phyloP scores from a whole-genome alignment of 2,888 invertebrate genomes.

The Nowickia ferox region DNA sequence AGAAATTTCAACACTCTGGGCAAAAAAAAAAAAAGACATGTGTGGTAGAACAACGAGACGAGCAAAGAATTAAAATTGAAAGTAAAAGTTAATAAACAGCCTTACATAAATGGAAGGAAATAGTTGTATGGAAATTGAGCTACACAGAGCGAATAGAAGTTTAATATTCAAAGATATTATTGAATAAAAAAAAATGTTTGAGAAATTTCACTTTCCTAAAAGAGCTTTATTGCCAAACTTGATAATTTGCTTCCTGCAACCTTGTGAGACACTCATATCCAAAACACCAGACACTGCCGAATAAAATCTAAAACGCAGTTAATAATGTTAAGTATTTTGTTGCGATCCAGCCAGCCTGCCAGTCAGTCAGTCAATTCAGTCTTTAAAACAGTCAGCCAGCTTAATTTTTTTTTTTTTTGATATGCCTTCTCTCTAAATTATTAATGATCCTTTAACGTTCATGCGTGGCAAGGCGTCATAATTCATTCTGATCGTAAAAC shows the following conservation, averaged over 20 bases:
- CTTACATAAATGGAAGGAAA: background rate
- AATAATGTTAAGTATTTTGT: background rate
- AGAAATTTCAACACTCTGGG: conserved; percentile 49
- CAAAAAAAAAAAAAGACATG: background rate
- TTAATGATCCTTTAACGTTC: conserved; percentile 82
- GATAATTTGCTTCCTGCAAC: background rate
- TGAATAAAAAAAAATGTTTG: background rate
- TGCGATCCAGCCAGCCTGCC: conserved; percentile 30
- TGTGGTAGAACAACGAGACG: background rate
- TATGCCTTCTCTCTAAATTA: conserved; percentile 73
- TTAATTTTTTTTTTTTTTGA: conserved; percentile 40
- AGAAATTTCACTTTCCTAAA: background rate
- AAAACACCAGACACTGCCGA: background rate
- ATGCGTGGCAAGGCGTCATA: conserved; percentile 81
- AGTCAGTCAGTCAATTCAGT: conserved; percentile 33
- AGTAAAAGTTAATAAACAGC: conserved; percentile 16
- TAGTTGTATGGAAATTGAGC: background rate
- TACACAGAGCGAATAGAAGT: background rate
- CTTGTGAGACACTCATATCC: background rate
- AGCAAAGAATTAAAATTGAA: background rate
- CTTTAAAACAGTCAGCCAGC: conserved; percentile 33
- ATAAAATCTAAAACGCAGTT: background rate
- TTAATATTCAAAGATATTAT: background rate
- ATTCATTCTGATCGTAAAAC: conserved; percentile 81
- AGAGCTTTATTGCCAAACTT: background rate